Conservation (phyloP, 30 jellyfish, hydroid and myxozoan genomes). For the Mastigias papua region DNA sequence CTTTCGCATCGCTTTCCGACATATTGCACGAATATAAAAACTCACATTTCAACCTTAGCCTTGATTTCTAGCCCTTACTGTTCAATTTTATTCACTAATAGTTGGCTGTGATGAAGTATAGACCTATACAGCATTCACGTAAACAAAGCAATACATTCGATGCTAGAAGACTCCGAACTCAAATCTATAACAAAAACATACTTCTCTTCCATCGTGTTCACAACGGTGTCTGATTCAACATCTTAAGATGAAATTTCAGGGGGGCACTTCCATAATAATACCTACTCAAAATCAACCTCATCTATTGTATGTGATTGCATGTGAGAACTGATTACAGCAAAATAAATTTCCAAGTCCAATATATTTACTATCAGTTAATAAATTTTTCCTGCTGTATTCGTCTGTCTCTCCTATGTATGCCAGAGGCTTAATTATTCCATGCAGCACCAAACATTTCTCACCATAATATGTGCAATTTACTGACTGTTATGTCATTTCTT, state of each 20-base stretch:
- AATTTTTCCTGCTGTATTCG: too few species aligned
- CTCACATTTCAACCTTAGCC: conserved; percentile 17
- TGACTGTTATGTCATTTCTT: too few species aligned
- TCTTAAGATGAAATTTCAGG: conserved; percentile 77
- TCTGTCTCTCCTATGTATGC: too few species aligned
- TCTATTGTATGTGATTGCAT: neutral
- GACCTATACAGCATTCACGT: neutral
- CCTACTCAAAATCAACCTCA: neutral
- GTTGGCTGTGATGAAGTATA: neutral
- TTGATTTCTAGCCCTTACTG: neutral
- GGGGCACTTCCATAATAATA: conserved; percentile 15
- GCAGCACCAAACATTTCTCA: too few species aligned
- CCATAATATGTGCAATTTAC: too few species aligned
- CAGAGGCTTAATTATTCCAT: too few species aligned
- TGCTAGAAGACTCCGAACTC: conserved; percentile 22
- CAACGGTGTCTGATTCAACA: conserved; percentile 69
- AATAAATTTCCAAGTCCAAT: too few species aligned
- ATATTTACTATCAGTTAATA: too few species aligned
- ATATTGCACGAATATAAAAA: conserved; percentile 6
- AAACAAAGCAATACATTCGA: neutral
- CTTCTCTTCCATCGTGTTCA: conserved; percentile 55
- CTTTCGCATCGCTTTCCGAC: conserved; percentile 52
- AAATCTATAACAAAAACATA: conserved; percentile 61
- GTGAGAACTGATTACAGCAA: too few species aligned
- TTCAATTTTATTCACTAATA: neutral